These are phyloP conservation scores for Enteromius paludinosus DNA, from an alignment of 2,797 vertebrate species.

Conservation along the genomic window DNA sequence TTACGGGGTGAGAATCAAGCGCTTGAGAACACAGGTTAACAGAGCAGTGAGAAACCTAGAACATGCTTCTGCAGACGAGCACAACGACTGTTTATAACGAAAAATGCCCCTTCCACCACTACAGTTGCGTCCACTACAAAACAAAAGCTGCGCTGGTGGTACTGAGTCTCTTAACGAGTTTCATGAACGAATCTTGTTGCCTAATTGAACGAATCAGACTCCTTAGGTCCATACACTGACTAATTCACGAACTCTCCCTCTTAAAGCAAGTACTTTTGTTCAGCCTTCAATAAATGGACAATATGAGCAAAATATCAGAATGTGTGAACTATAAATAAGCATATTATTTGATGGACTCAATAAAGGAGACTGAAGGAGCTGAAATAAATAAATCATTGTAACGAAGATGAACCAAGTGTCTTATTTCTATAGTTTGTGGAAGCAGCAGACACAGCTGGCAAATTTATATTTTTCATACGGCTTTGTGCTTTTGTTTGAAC, in stretches of 20 bases:
- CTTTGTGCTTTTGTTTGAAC: background rate
- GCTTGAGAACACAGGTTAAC: conserved; percentile 52
- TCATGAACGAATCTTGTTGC: background rate
- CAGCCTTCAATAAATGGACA: background rate
- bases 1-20: conserved; percentile 59
- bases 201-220: background rate
- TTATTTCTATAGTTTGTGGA: background rate
- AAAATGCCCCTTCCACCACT: conserved; percentile 5
- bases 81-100: background rate
- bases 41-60: conserved; percentile 34
- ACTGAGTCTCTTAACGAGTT: background rate
- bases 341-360: background rate
- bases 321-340: background rate
- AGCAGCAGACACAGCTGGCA: background rate
- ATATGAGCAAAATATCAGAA: background rate
- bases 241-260: background rate
- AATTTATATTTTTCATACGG: background rate
- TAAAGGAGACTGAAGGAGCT: background rate
- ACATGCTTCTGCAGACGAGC: conserved; percentile 11
- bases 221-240: background rate
- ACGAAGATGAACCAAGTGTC: background rate
- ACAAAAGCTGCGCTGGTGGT: conserved; percentile 2
- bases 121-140: background rate
- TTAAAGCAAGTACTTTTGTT: background rate
- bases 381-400: no score